Base-by-base conservation (phyloP, 2,888 invertebrate species). In the Luffia ferchaultella region DNA sequence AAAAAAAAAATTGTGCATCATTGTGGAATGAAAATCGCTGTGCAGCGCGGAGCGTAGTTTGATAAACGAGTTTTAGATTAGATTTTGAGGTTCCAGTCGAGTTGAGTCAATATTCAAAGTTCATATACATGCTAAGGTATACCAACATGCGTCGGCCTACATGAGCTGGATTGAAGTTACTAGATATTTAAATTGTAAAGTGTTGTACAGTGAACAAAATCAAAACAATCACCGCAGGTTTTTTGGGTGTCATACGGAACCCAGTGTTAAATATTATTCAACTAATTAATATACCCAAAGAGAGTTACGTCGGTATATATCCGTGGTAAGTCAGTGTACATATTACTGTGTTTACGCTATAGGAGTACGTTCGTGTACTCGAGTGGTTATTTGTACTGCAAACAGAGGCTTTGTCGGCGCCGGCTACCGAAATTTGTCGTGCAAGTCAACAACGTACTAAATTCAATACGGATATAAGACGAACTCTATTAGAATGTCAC, bases 351-450 rank as follows among this genome's bases (percentile, higher is more conserved):
- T 30, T 30, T 30, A 30, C 30, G 12, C 30, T 30, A 12, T 3
- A 30, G n/a, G 5, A 30, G 30, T 12, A 30, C 30, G 12, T 12
- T 30, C 30, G 12, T 12, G 5, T 30, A 30, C 30, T 7, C 30
- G 12, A 30, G 30, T 7, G 12, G 5, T 3, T 30, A 12, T 30
- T 30, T 20, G 16, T 3, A 18, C 20, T 20, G 46, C 47, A 40
- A 47, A 47, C 47, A 47, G n/a, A 18, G 40, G 40, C 47, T 47
- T 47, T 47, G 47, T 47, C 30, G 41, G 41, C 20, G 16, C 47
- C 16, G 16, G 47, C 47, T 41, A 47, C 47, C 47, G 47, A 47
- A 47, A 47, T 47, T 47, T 47, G 47, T 47, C 30, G 30, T 30
- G 12, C 30, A 12, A 12, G 30, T 30, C 12, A 30, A 30, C 12